Evolutionary conservation across 1,140 invertebrate genomes (phyloP), one percentile per base, ranked within the genome.

Genomic region (Portunus trituberculatus): DNA sequence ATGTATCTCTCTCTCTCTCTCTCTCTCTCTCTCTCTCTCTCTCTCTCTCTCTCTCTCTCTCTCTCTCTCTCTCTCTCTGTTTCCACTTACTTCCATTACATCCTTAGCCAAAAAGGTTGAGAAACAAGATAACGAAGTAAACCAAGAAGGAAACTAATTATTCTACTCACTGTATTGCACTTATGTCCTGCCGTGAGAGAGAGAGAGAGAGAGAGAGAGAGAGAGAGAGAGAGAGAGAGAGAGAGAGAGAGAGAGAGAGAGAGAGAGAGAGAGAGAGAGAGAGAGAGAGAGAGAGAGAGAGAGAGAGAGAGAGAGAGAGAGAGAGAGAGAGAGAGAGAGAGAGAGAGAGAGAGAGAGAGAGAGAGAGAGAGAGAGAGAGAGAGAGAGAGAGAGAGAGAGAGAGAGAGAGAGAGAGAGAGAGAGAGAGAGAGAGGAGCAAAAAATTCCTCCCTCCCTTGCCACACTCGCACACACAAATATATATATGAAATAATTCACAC

Each of bases 301-400:
- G 83, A 86, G 83, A 31, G 32, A 31, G 14, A 86, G 12, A 28
- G 28, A 82, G 28, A 25, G 28, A 28, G 20, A 82, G 76, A 28
- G 28, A 28, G 76, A 82, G 76, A 82, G 28, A 28, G 76, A 82
- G 76, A 25, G 76, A 86, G n/a, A 28, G 83, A 28, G 83, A 86
- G 83, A 86, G 83, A 28, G 83, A 86, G 83, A 86, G 83, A 31
- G 32, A 31, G 14, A 86, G 12, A 28, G 28, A 82, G 28, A 25
- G 28, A 28, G 20, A 82, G 76, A 28, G 28, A 28, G 76, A 82
- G 76, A 82, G 28, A 28, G 76, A 82, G 76, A 25, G 76, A 86
- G n/a, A 28, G 83, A 28, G 83, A 86, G 83, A 86, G n/a, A 28
- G 83, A 28, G 83, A 86, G 83, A 86, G 83, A 28, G 83, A 86